Percentiles rank a stretch among this genome's conserved stretches.
Evolutionary conservation across 2,113 vertebrate species (phyloP).

Genomic region (Cygnus atratus): DNA sequence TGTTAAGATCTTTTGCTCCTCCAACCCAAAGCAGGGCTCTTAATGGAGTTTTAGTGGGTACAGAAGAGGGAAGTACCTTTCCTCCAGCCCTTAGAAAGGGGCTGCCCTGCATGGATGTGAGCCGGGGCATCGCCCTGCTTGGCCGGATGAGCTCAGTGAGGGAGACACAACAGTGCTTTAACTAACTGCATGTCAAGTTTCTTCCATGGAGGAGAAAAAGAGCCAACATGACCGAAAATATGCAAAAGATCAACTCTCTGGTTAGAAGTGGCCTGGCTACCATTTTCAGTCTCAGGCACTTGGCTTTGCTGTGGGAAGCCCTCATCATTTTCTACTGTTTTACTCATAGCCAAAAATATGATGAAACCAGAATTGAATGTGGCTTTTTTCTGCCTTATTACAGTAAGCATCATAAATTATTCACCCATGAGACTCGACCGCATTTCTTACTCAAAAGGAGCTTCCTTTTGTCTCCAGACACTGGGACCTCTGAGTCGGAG

Average conservation of each 20-base stretch:
- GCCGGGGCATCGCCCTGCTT: not conserved
- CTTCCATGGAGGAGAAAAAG: not conserved
- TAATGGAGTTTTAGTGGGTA: not conserved
- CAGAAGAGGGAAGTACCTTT: not conserved
- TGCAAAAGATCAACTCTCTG: slow-evolving; percentile 6
- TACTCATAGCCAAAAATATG: slow-evolving; percentile 49
- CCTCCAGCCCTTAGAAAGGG: not conserved
- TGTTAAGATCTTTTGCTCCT: not conserved
- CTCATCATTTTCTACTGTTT: slow-evolving; percentile 12
- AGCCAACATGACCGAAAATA: not conserved
- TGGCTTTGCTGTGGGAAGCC: slow-evolving; percentile 43
- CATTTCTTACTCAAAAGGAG: slow-evolving; percentile 45
- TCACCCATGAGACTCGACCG: not conserved
- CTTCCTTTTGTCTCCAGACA: not conserved
- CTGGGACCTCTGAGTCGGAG: not conserved
- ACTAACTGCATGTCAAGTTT: not conserved
- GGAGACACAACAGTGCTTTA: not conserved
- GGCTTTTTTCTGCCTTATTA: slow-evolving; percentile 21
- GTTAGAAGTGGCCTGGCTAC: slow-evolving; percentile 33
- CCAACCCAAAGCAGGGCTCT: not conserved
- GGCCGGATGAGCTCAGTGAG: not conserved
- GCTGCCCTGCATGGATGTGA: accelerated
- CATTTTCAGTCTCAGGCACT: not conserved
- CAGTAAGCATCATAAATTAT: slow-evolving; percentile 59
- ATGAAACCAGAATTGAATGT: slow-evolving; percentile 48